phyloP scores from a whole-genome alignment of 2,888 invertebrate genomes.

The Adelognathus sp. region DNA sequence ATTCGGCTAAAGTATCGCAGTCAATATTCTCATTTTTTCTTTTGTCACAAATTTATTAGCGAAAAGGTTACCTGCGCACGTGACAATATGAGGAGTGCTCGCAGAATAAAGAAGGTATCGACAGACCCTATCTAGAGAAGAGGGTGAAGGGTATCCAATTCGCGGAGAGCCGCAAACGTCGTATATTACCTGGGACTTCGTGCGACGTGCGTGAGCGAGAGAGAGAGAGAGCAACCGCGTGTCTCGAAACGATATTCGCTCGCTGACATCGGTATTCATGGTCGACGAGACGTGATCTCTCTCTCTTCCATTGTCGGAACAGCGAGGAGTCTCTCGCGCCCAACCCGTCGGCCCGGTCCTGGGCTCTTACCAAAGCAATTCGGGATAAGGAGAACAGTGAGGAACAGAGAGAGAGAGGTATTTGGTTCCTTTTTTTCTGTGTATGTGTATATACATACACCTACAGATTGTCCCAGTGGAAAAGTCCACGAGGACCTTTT shows the following conservation, averaged over 20 bases:
- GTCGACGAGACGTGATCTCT: conserved; percentile 46
- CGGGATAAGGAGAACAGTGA: conserved; percentile 11
- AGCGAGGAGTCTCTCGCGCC: conserved; percentile 7
- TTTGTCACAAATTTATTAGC: background rate
- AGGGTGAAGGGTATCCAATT: conserved; percentile 50
- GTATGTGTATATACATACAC: conserved; percentile 17
- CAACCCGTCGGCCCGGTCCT: too few relatives aligned
- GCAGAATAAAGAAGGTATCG: conserved; percentile 13
- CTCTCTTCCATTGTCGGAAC: conserved; percentile 31
- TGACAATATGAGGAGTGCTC: background rate
- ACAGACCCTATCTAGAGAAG: background rate
- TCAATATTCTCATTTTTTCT: background rate
- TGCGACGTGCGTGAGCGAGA: background rate
- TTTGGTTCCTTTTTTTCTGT: too few relatives aligned
- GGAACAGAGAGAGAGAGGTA: too few relatives aligned
- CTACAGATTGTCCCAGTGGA: conserved; percentile 30
- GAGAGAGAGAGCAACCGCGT: conserved; percentile 6
- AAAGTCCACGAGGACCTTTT: background rate
- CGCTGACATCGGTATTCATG: conserved; percentile 55
- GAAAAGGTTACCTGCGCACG: background rate
- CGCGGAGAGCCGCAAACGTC: background rate
- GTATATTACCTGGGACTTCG: too few relatives aligned
- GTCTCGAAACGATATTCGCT: conserved; percentile 30
- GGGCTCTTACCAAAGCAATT: conserved; percentile 37
- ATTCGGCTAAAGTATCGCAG: background rate